These are phyloP conservation scores for Rhagologus leucostigma DNA, from an alignment of 2,113 vertebrate genomes.

Conservation along the genomic window DNA sequence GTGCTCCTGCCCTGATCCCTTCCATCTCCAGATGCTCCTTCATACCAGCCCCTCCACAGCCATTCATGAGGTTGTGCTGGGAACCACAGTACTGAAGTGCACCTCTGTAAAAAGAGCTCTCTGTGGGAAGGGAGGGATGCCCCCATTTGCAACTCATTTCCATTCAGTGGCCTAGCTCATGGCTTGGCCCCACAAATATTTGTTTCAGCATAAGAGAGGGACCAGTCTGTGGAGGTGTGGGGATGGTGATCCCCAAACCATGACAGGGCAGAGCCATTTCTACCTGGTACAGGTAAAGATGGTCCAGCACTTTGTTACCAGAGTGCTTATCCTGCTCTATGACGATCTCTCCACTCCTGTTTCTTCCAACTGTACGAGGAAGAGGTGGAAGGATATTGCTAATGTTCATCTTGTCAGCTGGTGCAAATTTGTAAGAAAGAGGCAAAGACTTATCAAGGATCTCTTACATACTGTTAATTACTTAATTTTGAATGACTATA, in stretches of 20 bases:
- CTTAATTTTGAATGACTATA: background rate
- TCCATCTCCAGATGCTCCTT: background rate
- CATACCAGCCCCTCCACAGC: background rate
- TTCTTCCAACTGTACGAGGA: background rate
- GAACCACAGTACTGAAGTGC: background rate
- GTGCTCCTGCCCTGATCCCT: background rate
- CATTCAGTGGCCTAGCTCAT: background rate
- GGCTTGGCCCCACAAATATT: background rate
- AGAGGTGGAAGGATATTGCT: background rate
- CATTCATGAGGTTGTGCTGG: accelerated
- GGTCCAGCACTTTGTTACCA: background rate
- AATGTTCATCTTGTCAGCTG: background rate
- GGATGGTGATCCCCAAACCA: background rate
- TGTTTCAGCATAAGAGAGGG: background rate
- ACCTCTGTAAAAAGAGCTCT: background rate
- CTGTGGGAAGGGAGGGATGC: background rate
- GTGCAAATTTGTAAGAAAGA: background rate
- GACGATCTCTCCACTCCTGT: background rate
- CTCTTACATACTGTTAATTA: background rate
- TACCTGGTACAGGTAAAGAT: background rate
- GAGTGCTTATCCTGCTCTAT: background rate
- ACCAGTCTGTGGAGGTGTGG: background rate
- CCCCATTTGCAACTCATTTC: background rate
- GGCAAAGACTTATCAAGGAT: background rate
- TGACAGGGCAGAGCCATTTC: background rate